Evolutionary conservation across 2,113 vertebrate species (phyloP), one percentile per base, ranked within the genome.

Genomic region (Synodontis membranacea): DNA sequence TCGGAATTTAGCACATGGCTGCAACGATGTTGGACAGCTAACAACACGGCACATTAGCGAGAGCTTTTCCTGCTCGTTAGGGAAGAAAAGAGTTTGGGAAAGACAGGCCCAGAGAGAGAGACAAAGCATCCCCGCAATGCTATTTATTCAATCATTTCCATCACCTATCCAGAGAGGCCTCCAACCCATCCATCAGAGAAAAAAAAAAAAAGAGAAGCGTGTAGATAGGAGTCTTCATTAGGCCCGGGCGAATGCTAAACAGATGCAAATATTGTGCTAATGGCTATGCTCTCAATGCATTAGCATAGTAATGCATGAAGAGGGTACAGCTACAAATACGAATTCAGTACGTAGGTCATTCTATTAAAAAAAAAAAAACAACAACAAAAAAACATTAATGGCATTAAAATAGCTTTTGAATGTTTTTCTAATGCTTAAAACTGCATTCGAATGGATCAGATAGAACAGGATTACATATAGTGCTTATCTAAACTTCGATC

Each of bases 241-340:
- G 84, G 58, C 76, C 42, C 19, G 54, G 85, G 58, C 48, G 68
- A 74, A 86, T 75, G 76, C 81, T 86, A 89, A 89, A 89, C 76
- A 88, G 84, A 89, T 88, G 89, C 86, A 88, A 89, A 88, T 89
- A 81, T 86, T 88, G 81, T 88, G 89, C 82, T 89, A 89, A 89
- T 88, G 84, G 84, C 84, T 42, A 72, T 66, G 86, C 81, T 85
- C 86, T 89, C 86, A 72, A 79, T 84, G 84, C 86, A 86, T 89
- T 89, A 86, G 81, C 72, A 86, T 75, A 84, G 80, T 83, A 81
- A 87, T 84, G 80, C 82, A 88, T 74, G 54, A 82, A 84, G 64
- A 81, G 86, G 80, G 46, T 52, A 86, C 70, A 78, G 64, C 62
- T 21, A 39, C 48, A 75, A 89, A 64, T 79, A 82, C 34, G 37